Evolutionary conservation across 2,113 vertebrate genomes (phyloP), one percentile per base, ranked within the genome.

Genomic region (Quiscalus mexicanus): DNA sequence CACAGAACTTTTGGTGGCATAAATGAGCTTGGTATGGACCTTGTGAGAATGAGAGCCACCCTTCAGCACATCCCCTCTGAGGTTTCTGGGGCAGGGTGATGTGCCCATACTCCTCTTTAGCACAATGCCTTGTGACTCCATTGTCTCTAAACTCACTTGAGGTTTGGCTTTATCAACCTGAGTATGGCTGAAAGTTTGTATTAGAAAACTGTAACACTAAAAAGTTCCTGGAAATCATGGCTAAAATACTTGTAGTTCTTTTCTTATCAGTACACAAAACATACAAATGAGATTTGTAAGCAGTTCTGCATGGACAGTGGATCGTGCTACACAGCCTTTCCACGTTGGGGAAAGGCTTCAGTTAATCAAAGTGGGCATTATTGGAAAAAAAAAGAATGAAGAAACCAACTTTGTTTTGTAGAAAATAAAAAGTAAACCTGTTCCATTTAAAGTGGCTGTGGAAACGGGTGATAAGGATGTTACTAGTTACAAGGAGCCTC

Each of bases 81-180:
- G n/a, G 35, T 41, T 41, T 37, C 35, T 67, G 55, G 12, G 41
- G 2, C 19, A 23, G 39, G 17, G 8, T n/a, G 16, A 22, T n/a
- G 39, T 24, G 23, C 28, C 24, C 19, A 0, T n/a, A 3, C 9
- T 56, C 28, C 6, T 17, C 18, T 19, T 50, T 28, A 53, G 7
- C 50, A 9, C 0, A 0, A 21, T 49, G 18, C 12, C 35, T 70
- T 58, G 42, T 1, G 1, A 39, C 42, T 75, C n/a, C 1, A 10
- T 89, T 71, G 84, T 71, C 52, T 76, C 28, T 64, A 52, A 63
- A 31, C 22, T 53, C 63, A 12, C 5, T 55, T 50, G 6, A 71
- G 35, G 11, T 6, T 42, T 21, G 22, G 19, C 44, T 84, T 90
- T 52, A 55, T 31, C 70, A 37, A 4, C n/a, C 33, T 19, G 15